phyloP scores from a whole-genome alignment of 2,888 invertebrate genomes.

The Euclidia mi region DNA sequence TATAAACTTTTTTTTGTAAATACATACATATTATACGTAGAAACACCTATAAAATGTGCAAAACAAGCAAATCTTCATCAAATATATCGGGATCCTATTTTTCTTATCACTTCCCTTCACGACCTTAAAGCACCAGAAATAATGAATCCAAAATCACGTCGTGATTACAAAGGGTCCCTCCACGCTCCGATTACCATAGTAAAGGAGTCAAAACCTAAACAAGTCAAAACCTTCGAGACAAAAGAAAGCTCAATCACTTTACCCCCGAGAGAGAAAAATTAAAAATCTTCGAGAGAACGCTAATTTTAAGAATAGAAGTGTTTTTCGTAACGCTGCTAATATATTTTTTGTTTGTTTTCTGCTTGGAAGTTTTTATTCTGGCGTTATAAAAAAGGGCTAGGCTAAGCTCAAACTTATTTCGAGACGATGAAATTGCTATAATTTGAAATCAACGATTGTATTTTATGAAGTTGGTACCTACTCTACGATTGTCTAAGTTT shows the following conservation, averaged over 20 bases:
- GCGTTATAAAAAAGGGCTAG: background rate
- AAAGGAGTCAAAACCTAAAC: slow-evolving; percentile 52
- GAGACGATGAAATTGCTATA: too few species aligned
- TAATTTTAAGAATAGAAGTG: slow-evolving; percentile 11
- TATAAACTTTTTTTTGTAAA: too few species aligned
- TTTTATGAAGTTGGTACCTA: too few species aligned
- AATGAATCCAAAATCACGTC: slow-evolving; percentile 60
- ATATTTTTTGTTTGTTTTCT: background rate
- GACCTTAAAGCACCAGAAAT: slow-evolving; percentile 50
- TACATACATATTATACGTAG: too few species aligned
- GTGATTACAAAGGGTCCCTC: slow-evolving; percentile 57
- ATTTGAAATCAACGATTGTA: too few species aligned
- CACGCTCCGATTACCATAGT: slow-evolving; percentile 54
- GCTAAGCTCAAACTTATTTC: background rate
- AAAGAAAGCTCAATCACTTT: slow-evolving; percentile 43
- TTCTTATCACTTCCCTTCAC: slow-evolving; percentile 25
- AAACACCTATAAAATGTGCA: too few species aligned
- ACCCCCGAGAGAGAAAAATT: slow-evolving; percentile 24
- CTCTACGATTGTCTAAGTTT: too few species aligned
- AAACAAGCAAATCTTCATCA: too few species aligned
- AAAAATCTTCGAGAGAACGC: slow-evolving; percentile 17
- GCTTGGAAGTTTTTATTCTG: background rate
- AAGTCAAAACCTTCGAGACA: slow-evolving; percentile 44
- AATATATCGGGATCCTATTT: slow-evolving; percentile 4
- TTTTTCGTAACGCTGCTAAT: slow-evolving; percentile 12